A percentile compares a stretch with the other conserved stretches of the same genome.
Conservation (phyloP, 2,888 invertebrate genomes). For the Chrysolina oricalcia region DNA sequence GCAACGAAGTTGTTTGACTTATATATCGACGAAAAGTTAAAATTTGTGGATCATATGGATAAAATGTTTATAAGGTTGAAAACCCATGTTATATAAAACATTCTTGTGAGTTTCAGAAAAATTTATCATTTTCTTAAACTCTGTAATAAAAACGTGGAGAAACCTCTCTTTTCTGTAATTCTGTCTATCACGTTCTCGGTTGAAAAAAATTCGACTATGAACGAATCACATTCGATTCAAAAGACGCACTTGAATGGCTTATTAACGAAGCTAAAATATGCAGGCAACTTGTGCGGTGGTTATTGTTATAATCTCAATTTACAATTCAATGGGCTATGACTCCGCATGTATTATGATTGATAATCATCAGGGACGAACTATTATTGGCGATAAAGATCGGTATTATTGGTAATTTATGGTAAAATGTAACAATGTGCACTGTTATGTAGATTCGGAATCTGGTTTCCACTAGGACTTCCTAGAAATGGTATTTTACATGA, state of each 20-base stretch:
- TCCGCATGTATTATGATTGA: slow-evolving; percentile 67
- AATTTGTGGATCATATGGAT: too few relatives aligned
- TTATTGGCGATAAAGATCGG: slow-evolving; percentile 49
- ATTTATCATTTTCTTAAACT: too few relatives aligned
- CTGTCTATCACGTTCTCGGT: neutral
- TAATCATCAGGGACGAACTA: slow-evolving; percentile 59
- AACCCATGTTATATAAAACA: too few relatives aligned
- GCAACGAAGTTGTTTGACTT: too few relatives aligned
- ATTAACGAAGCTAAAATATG: slow-evolving; percentile 65
- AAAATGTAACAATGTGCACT: slow-evolving; percentile 40
- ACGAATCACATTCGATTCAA: slow-evolving; percentile 23
- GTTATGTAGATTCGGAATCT: slow-evolving; percentile 30
- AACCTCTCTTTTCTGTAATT: too few relatives aligned
- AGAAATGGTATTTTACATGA: slow-evolving; percentile 4
- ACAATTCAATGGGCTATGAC: slow-evolving; percentile 69
- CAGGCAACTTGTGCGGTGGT: slow-evolving; percentile 64
- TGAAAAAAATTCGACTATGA: neutral
- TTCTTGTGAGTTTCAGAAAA: too few relatives aligned
- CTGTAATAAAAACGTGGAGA: too few relatives aligned
- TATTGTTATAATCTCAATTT: slow-evolving; percentile 65
- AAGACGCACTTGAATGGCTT: slow-evolving; percentile 55
- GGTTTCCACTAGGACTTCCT: neutral
- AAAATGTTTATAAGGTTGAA: too few relatives aligned
- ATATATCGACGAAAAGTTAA: too few relatives aligned
- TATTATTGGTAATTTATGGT: slow-evolving; percentile 45